A percentile compares a stretch with the other conserved stretches of the same genome.
Conservation (phyloP, 2,113 vertebrate species). For the Sminthopsis crassicaudata region DNA sequence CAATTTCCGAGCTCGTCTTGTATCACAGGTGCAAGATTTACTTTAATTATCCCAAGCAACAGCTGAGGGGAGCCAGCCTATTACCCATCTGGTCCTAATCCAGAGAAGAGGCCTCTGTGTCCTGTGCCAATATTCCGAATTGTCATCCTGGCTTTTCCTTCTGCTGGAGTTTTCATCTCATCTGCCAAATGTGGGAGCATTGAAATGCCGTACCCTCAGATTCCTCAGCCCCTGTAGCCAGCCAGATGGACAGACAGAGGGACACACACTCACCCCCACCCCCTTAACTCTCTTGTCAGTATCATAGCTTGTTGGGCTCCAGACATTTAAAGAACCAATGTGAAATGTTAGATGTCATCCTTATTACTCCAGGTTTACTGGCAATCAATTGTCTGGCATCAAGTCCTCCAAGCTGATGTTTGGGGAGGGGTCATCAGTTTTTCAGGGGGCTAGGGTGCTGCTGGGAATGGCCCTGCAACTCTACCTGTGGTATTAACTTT, state of each 20-base stretch:
- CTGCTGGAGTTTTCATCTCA: conserved; percentile 72
- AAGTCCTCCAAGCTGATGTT: not conserved
- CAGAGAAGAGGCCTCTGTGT: conserved; percentile 26
- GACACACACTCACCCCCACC: not conserved
- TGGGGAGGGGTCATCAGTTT: not conserved
- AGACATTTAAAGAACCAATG: not conserved
- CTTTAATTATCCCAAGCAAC: conserved; percentile 69
- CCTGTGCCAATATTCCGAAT: conserved; percentile 32
- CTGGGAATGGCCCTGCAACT: not conserved
- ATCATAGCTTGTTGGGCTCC: not conserved
- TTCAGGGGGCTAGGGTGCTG: too few relatives aligned
- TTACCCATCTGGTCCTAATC: conserved; percentile 66
- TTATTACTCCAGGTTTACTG: not conserved
- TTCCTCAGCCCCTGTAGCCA: conserved; percentile 24
- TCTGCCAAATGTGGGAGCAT: conserved; percentile 24
- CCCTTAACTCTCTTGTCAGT: not conserved
- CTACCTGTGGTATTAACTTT: not conserved
- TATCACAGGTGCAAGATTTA: conserved; percentile 80
- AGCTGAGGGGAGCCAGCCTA: conserved; percentile 76
- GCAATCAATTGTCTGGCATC: not conserved
- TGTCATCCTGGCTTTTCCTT: conserved; percentile 66
- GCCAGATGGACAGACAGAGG: not conserved
- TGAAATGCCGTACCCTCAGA: not conserved
- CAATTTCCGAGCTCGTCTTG: conserved; percentile 67
- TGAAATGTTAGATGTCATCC: not conserved